Base-by-base conservation (phyloP, 1,140 invertebrate species). In the Augochlora pura region DNA sequence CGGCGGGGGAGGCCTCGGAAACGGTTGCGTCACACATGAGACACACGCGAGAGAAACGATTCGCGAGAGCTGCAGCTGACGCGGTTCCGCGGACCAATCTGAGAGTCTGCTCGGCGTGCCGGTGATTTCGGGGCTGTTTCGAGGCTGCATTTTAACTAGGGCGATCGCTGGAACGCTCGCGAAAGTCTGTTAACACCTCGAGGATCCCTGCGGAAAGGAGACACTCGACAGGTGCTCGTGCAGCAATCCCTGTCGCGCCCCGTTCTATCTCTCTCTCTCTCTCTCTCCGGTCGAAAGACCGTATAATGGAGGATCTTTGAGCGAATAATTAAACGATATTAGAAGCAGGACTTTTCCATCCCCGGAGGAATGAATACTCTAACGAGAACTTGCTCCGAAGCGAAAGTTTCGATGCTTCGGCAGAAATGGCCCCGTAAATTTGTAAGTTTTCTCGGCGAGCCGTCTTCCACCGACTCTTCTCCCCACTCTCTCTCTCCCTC, bases 241-340 rank as follows among this genome's bases (percentile, higher is more conserved):
- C 6, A 25, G 42, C 21, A 6, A 42, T 64, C 12, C 14, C 4
- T 39, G 23, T 59, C n/a, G n/a, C 27, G 21, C 67, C 68, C 52
- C 38, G 60, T 12, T 4, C 10, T 14, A n/a, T n/a, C n/a, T n/a
- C n/a, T 16, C 16, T 16, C 1, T 14, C 49, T 16, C 18, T 52
- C 49, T 52, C 12, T 25, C 21, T 39, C 39, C 7, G 6, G 18
- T 1, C 0, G 23, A 14, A 16, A 18, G 25, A 38, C 60, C n/a
- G 63, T 39, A 27, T 66, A 75, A 57, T 27, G 27, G n/a, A 42
- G 7, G 5, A 25, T 21, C 23, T 49, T 49, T 32, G 39, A 32
- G 9, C 16, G 54, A 49, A 75, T 75, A 75, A 75, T 67, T 75
- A 65, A 75, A 54, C 38, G 63, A 67, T 39, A 66, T 42, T 57